Percentiles rank a stretch among this genome's conserved stretches.
Evolutionary conservation across 2,797 vertebrate genomes (phyloP).

Genomic region (Xyrichtys novacula): DNA sequence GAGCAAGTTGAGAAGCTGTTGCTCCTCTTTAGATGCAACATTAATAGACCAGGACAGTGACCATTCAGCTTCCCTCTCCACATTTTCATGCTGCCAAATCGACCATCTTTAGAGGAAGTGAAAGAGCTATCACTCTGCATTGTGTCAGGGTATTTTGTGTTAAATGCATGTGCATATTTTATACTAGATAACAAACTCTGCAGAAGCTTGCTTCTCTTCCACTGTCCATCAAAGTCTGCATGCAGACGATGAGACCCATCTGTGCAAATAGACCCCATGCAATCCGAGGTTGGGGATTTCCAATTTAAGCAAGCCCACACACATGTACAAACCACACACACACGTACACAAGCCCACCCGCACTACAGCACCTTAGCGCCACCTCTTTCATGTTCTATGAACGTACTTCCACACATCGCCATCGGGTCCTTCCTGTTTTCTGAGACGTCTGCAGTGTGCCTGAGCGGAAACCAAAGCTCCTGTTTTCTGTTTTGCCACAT

Average conservation of each 20-base stretch:
- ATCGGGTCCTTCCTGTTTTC: conserved; percentile 77
- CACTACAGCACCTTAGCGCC: conserved; percentile 14
- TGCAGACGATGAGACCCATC: neutral
- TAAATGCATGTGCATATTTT: too few species aligned
- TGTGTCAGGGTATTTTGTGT: too few species aligned
- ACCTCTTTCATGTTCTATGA: conserved; percentile 39
- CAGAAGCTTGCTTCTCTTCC: conserved; percentile 21
- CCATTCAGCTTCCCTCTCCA: too few species aligned
- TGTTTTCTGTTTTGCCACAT: conserved; percentile 45
- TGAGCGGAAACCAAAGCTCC: conserved; percentile 50
- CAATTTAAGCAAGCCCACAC: conserved; percentile 42
- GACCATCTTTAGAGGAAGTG: too few species aligned
- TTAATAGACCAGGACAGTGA: neutral
- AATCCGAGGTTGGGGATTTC: conserved; percentile 71
- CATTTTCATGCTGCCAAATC: too few species aligned
- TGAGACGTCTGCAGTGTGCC: conserved; percentile 53
- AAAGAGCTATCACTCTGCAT: neutral
- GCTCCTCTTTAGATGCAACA: too few species aligned
- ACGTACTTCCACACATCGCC: conserved; percentile 56
- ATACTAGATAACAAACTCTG: neutral
- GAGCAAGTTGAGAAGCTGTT: too few species aligned
- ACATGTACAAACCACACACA: neutral
- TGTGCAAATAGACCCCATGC: neutral
- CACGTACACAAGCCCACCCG: neutral
- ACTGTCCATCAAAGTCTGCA: neutral